Conservation (phyloP, 2,888 invertebrate species). For the Cantharis nigra region DNA sequence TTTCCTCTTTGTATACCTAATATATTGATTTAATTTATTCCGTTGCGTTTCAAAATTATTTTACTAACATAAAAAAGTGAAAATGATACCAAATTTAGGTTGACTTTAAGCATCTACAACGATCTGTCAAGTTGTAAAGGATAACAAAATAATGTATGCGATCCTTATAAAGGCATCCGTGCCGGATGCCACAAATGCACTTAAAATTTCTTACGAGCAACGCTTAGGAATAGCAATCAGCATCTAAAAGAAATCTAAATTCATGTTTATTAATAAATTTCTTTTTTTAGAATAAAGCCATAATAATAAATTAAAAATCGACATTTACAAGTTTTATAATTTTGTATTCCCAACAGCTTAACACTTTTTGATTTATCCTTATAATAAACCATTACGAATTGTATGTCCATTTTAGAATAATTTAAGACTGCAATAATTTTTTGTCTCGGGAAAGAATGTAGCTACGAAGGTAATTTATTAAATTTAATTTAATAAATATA, state of each 20-base stretch:
- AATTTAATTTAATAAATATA: background rate
- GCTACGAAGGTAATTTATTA: background rate
- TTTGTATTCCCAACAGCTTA: background rate
- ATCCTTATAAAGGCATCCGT: constrained; percentile 13
- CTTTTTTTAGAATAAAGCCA: background rate
- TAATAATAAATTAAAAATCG: background rate
- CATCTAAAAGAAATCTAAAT: background rate
- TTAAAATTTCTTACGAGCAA: background rate
- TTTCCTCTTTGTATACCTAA: no score
- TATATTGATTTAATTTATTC: background rate
- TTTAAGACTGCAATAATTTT: background rate
- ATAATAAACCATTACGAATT: background rate
- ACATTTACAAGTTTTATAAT: background rate
- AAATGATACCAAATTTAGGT: background rate
- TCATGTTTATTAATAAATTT: constrained; percentile 1
- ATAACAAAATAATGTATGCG: constrained; percentile 4
- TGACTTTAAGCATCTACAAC: background rate
- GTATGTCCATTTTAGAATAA: background rate
- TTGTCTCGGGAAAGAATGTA: background rate
- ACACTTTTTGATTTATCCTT: background rate
- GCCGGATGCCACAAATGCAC: constrained; percentile 7
- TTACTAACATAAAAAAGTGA: background rate
- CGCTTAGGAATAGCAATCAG: background rate
- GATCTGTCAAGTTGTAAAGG: constrained; percentile 9
- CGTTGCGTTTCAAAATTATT: background rate